Evolutionary conservation across 2,797 vertebrate species (phyloP), one percentile per base, ranked within the genome.

Genomic region (Atherinosoma microstoma): DNA sequence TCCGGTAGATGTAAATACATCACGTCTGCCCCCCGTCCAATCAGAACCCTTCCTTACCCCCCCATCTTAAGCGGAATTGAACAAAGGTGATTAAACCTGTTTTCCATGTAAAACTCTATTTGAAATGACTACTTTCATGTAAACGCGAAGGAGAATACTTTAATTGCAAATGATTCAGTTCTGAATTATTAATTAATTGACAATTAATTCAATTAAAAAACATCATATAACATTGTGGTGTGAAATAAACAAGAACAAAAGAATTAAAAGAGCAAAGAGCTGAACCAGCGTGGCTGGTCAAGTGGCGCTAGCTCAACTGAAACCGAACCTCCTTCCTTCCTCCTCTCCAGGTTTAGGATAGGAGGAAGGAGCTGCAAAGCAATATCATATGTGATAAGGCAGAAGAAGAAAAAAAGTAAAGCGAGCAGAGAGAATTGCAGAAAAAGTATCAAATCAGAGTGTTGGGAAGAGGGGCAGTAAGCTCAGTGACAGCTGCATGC

Each of bases 401-500:
- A 71, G 80, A 73, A 64, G 64, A 68, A 32, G 5, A 61, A 65
- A 42, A 18, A 34, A 35, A 16, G 5, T 32, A 57, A 32, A 29
- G 7, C 13, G 30, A 67, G n/a, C 20, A 49, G 73, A 77, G 64
- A 70, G 68, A 64, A 64, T 45, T 20, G 49, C 70, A 69, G 58
- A 45, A 58, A 71, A 47, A 63, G 77, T 78, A 79, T 75, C 73
- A 79, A 85, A 81, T 58, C 70, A 61, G 49, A 61, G 74, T 70
- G 75, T 64, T 66, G 75, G 72, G 78, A 85, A 75, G 65, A 85
- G 73, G 73, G 88, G 86, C 80, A 82, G 90, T 86, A 78, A 93
- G 89, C 93, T 86, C 91, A 83, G 90, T 94, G 95, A 96, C 95
- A 96, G 95, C 94, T 96, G 95, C 93, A 92, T 77, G 84, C 93